These are phyloP conservation scores for Tautogolabrus adspersus DNA, from an alignment of 2,113 vertebrate genomes.

Conservation along the genomic window DNA sequence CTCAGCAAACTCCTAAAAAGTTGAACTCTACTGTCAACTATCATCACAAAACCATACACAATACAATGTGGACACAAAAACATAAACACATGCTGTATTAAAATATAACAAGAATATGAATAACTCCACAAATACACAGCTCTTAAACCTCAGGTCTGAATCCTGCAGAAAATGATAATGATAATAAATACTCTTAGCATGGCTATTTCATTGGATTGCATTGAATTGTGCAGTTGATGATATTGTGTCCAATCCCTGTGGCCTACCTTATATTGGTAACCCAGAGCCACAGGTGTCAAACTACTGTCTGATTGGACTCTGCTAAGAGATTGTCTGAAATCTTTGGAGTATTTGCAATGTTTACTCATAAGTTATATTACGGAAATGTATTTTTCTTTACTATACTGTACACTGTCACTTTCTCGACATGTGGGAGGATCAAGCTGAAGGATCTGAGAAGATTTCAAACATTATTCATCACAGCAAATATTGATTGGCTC, in stretches of 20 bases:
- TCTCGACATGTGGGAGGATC: slow-evolving; percentile 30
- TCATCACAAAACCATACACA: not conserved
- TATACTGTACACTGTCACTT: slow-evolving; percentile 7
- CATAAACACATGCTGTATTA: not conserved
- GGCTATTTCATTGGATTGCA: slow-evolving; percentile 1
- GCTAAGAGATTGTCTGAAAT: slow-evolving; percentile 18
- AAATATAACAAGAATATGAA: slow-evolving; percentile 2
- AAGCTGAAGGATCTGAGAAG: slow-evolving; percentile 32
- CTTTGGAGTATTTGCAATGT: not conserved
- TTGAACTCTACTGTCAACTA: slow-evolving; percentile 12
- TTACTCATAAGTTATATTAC: slow-evolving; percentile 8
- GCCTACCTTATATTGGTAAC: not conserved
- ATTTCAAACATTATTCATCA: slow-evolving; percentile 53
- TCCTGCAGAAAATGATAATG: not conserved
- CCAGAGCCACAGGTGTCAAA: slow-evolving; percentile 36
- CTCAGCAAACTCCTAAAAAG: slow-evolving; percentile 8
- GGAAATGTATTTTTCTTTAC: slow-evolving; percentile 2
- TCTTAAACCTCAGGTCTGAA: not conserved
- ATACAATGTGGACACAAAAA: slow-evolving; percentile 24
- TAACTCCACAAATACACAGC: not conserved
- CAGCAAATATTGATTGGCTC: slow-evolving; percentile 55
- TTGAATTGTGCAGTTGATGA: slow-evolving; percentile 5
- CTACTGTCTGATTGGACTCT: not conserved
- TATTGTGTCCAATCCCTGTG: slow-evolving; percentile 20
- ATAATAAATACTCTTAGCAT: not conserved